A percentile compares a stretch with the other conserved stretches of the same genome.
phyloP scores from a whole-genome alignment of 2,888 invertebrate species.

The Lasioglossum vierecki region DNA sequence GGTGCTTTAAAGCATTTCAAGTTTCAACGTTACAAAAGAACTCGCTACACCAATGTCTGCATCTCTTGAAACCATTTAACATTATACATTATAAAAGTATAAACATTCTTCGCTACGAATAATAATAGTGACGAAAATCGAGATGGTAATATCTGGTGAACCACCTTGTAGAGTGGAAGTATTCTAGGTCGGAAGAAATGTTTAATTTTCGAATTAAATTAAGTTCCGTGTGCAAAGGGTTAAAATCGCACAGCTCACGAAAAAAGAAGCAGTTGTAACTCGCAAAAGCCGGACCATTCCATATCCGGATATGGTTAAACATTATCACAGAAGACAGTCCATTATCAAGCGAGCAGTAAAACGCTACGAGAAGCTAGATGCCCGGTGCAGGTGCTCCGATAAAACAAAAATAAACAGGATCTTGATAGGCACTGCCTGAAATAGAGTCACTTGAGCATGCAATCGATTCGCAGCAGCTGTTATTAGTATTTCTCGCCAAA shows the following conservation, averaged over 20 bases:
- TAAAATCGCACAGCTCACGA: neutral
- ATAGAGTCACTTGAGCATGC: conserved; percentile 71
- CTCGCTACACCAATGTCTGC: no score
- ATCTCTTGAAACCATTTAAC: no score
- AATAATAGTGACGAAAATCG: no score
- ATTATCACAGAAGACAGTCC: conserved; percentile 22
- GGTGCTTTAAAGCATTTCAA: no score
- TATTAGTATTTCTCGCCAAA: conserved; percentile 50
- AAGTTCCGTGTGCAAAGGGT: no score
- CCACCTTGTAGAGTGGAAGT: no score
- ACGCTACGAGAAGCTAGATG: conserved; percentile 25
- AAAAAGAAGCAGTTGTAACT: neutral
- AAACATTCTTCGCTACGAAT: no score
- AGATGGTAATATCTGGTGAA: no score
- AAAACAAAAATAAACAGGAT: conserved; percentile 60
- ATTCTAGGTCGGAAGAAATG: no score
- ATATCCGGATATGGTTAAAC: conserved; percentile 7
- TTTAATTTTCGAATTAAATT: no score
- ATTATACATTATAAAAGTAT: no score
- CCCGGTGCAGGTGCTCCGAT: conserved; percentile 50
- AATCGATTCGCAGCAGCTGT: conserved; percentile 67
- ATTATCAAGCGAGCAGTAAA: conserved; percentile 19
- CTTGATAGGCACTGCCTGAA: conserved; percentile 68
- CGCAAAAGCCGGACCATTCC: neutral
- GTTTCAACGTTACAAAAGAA: no score